These are phyloP conservation scores for Fukomys damarensis DNA, from an alignment of 2,113 vertebrate species.

Conservation along the genomic window DNA sequence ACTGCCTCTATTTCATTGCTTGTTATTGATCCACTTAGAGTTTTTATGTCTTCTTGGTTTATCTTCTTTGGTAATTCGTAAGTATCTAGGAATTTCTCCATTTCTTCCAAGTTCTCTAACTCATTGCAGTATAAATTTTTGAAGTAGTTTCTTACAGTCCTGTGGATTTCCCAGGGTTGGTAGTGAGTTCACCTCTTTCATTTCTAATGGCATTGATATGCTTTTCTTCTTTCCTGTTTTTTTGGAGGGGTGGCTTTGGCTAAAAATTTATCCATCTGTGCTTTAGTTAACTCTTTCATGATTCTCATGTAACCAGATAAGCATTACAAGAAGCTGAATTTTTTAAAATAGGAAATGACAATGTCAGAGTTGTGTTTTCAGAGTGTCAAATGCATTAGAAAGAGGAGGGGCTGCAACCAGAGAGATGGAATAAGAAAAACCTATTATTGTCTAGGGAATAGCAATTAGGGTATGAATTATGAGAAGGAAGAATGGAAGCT, in stretches of 20 bases:
- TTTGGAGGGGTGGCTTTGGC: not conserved
- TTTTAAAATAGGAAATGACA: not conserved
- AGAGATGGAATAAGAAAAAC: not conserved
- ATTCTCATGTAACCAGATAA: not conserved
- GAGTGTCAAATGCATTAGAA: not conserved
- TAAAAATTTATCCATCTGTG: not conserved
- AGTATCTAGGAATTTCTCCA: not conserved
- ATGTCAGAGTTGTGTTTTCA: not conserved
- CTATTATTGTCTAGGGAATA: not conserved
- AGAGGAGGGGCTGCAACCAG: not conserved
- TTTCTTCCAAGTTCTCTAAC: not conserved
- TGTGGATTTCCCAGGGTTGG: not conserved
- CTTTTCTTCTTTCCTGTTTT: too few species aligned
- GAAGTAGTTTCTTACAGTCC: not conserved
- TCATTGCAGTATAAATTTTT: not conserved
- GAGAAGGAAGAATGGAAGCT: not conserved
- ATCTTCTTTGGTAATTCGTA: not conserved
- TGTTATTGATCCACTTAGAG: not conserved
- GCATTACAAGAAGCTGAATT: not conserved
- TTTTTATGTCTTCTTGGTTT: not conserved
- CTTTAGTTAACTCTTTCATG: not conserved
- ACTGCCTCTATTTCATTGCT: not conserved
- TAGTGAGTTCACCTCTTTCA: not conserved
- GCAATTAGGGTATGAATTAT: not conserved
- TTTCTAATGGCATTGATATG: too few species aligned